These are phyloP conservation scores for Cyclophora punctaria DNA, from an alignment of 2,888 invertebrate species.

Conservation along the genomic window DNA sequence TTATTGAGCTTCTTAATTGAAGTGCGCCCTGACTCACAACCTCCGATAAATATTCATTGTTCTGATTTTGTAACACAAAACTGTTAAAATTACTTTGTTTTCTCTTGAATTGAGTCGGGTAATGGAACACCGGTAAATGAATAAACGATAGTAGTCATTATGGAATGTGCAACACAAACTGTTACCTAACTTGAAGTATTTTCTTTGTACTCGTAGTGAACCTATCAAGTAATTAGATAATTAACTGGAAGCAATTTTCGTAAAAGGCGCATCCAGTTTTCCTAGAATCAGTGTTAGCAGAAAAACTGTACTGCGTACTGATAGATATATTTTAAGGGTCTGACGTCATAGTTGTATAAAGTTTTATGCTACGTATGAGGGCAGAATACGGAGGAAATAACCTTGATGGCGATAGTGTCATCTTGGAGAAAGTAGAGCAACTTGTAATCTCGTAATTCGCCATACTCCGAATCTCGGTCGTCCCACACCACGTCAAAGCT, in stretches of 20 bases:
- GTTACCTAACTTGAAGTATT: no score
- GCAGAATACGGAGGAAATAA: conserved; percentile 17
- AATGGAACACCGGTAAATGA: no score
- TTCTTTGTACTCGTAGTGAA: no score
- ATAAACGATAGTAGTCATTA: no score
- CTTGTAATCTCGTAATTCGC: conserved; percentile 78
- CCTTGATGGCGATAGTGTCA: conserved; percentile 84
- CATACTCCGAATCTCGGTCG: conserved; percentile 74
- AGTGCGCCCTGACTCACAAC: conserved; percentile 24
- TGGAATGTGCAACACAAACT: no score
- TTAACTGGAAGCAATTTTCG: no score
- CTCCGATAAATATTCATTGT: conserved; percentile 50
- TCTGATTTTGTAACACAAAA: conserved; percentile 28
- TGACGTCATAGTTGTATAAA: neutral
- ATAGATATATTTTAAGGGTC: neutral
- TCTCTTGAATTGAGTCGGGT: no score
- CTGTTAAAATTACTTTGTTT: no score
- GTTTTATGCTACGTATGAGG: neutral
- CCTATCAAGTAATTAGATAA: no score
- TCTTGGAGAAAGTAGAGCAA: conserved; percentile 87
- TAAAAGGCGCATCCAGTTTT: no score
- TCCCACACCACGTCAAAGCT: conserved; percentile 83
- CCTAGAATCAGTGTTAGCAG: no score
- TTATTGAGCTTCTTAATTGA: conserved; percentile 37
- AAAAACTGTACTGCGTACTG: no score